Base-by-base conservation (phyloP, 2,797 vertebrate genomes). In the Phoebastria nigripes region DNA sequence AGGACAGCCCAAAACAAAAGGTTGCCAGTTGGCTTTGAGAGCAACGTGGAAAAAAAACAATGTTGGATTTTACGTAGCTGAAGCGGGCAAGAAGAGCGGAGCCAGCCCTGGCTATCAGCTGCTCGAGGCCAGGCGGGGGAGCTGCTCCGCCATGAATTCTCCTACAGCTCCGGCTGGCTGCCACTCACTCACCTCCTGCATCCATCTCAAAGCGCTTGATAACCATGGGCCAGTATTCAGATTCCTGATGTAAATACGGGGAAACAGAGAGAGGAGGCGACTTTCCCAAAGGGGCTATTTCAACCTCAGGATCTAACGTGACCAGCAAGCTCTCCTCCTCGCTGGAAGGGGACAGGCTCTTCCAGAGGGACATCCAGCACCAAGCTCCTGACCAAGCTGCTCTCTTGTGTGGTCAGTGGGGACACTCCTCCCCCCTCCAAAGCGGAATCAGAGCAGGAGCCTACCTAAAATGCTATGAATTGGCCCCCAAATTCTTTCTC, bases 131-230 rank as follows among this genome's bases (percentile, higher is more conserved):
- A 67, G 41, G 70, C 10, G 84, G 69, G 85, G 95, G 95, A 96
- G 92, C 94, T 96, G 96, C 95, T 87, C 65, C 4, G 31, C 94
- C 62, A 12, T 5, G 33, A 73, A 90, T 92, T 25, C 39, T 59
- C 44, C 17, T 5, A 3, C 46, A 25, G 71, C 59, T 62, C 59
- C 4, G 1, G 28, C 54, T 72, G 11, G 1, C 35, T 62, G 47
- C 77, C 6, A 5, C 61, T 73, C 14, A 0, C 65, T 35, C 59
- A 8, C n/a, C 81, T 82, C 58, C 73, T 13, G 33, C 61, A 14
- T 15, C 67, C 78, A 52, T 8, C 78, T 42, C 54, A 4, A 7
- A 42, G 62, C 90, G 21, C 25, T 29, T 0, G 12, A 8, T 12
- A 65, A 33, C 33, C 71, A 25, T 0, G 24, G 51, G 69, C 17